Percentiles rank a stretch among this genome's conserved stretches.
These are phyloP conservation scores for Xestoiulus laeticollis DNA, from an alignment of 2,888 invertebrate genomes.

Conservation along the genomic window DNA sequence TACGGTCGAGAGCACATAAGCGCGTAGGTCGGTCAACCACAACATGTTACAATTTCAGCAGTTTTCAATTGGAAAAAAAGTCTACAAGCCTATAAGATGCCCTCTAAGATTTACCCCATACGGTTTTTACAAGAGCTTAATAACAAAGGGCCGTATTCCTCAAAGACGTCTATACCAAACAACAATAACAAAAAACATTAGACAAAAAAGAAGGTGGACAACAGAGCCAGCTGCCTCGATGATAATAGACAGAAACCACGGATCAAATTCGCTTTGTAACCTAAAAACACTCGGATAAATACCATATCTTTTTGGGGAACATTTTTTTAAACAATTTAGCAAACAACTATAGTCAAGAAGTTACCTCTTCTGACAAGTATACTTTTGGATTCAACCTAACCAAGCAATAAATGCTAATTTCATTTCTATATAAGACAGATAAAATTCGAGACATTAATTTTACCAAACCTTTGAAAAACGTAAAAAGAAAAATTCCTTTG, in stretches of 20 bases:
- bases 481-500: too few species aligned
- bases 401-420: neutral
- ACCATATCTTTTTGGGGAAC: neutral
- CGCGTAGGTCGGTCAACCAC: conserved; percentile 5
- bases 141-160: neutral
- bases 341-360: neutral
- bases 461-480: too few species aligned
- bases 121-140: neutral
- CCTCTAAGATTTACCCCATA: neutral
- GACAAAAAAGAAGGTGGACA: neutral
- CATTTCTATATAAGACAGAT: too few species aligned
- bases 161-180: neutral
- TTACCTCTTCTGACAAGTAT: neutral
- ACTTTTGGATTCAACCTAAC: neutral
- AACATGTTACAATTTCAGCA: neutral
- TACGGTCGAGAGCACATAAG: neutral
- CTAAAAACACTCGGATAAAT: neutral
- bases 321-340: neutral
- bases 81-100: neutral
- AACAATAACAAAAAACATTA: neutral
- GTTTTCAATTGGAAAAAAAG: neutral
- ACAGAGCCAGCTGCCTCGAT: neutral
- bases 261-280: neutral
- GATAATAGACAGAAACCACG: neutral
- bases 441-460: too few species aligned